These are phyloP conservation scores for Tachypleus tridentatus DNA, from an alignment of 1,140 invertebrate species.

Conservation along the genomic window DNA sequence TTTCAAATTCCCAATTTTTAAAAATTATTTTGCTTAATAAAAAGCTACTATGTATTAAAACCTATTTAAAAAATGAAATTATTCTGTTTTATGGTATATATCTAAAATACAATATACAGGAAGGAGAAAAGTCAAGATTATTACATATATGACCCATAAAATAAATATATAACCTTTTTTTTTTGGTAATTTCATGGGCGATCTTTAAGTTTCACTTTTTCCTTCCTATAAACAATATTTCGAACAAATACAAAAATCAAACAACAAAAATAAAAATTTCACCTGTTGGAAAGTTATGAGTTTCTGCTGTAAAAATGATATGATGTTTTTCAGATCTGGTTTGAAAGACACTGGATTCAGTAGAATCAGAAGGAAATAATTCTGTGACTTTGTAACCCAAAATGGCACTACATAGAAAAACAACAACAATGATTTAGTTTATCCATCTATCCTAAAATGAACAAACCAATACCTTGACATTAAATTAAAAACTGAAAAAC, in stretches of 20 bases:
- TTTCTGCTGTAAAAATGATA: conserved; percentile 97
- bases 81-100: too few species aligned
- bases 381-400: conserved; percentile 58
- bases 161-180: too few species aligned
- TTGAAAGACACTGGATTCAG: conserved; percentile 49
- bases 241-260: conserved; percentile 4
- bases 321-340: conserved; percentile 52
- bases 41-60: too few species aligned
- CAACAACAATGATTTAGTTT: conserved; percentile 19
- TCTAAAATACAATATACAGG: too few species aligned
- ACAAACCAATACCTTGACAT: too few species aligned
- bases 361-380: conserved; percentile 45
- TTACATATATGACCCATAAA: too few species aligned
- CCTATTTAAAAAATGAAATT: too few species aligned
- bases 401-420: conserved; percentile 56
- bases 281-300: conserved; percentile 97
- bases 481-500: conserved; percentile 19
- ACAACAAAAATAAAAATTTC: conserved; percentile 32
- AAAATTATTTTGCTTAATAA: too few species aligned
- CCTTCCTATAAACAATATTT: neutral
- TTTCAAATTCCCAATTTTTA: too few species aligned
- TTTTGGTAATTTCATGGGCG: too few species aligned
- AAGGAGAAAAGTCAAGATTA: too few species aligned
- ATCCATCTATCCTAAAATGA: neutral
- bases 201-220: neutral